Base-by-base conservation (phyloP, 2,888 invertebrate genomes). In the Apotomis betuletana region DNA sequence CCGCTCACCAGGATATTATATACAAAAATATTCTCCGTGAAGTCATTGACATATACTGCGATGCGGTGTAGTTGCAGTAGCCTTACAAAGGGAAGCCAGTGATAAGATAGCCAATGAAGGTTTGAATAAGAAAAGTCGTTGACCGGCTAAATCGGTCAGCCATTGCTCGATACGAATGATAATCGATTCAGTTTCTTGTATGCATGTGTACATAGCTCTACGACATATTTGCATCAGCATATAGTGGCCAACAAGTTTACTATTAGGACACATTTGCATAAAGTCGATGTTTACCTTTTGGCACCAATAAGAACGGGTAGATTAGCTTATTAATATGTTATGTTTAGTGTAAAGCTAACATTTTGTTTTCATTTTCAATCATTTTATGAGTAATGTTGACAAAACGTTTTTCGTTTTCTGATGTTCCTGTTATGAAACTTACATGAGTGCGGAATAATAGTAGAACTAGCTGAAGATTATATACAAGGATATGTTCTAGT, bases 51-150 rank as follows among this genome's bases (percentile, higher is more conserved):
- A 63, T 83, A 54, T 82, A 81, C 80, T 83, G 67, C 41, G 6
- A 6, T 41, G 41, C 41, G 41, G 54, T 70, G 51, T 64, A 64
- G 65, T 51, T 59, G 67, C 59, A 63, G 71, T 71, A 71, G 84
- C 82, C 79, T 77, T 77, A 79, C 80, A 83, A 86, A 85, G 85
- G 85, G 89, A 89, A 89, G 88, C 88, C 90, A 86, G 77, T 78
- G 89, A 89, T 88, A 88, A 88, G 89, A 89, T 88, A 89, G 82
- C 79, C 81, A 87, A 88, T 88, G 87, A 87, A 85, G 85, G 85
- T 81, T 77, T 86, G 85, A 86, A 85, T 85, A 84, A 80, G 73
- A 65, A 79, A 78, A 83, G 90, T 87, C 89, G 83, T 79, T 87
- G 89, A 88, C 89, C 90, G 85, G 74, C 77, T 79, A 61, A 71